Conservation (phyloP, 2,797 vertebrate genomes). For the Dromococcyx pavoninus region DNA sequence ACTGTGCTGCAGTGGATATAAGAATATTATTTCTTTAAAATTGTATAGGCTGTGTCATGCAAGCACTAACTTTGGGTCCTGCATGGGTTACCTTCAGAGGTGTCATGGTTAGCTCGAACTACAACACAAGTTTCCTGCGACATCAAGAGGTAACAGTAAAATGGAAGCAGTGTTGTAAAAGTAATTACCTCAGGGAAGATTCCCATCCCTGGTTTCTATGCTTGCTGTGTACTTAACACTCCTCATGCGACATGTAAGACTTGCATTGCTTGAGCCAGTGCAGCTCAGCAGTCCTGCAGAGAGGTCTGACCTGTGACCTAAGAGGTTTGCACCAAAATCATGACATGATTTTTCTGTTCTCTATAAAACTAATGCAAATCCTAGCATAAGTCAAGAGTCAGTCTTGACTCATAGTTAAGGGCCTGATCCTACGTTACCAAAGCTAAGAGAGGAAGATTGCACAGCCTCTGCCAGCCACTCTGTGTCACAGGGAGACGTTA, state of each 20-base stretch:
- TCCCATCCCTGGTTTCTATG: not conserved
- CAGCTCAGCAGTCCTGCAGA: not conserved
- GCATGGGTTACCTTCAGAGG: not conserved
- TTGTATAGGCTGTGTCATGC: not conserved
- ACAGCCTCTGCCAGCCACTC: accelerated
- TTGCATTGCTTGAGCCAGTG: not conserved
- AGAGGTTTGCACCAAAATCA: not conserved
- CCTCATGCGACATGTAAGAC: accelerated
- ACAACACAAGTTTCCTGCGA: not conserved
- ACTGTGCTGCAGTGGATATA: not conserved
- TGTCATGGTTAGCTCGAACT: too few relatives aligned
- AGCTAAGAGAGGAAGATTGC: not conserved
- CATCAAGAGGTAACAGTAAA: not conserved
- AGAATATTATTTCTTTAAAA: not conserved
- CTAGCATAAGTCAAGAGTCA: not conserved
- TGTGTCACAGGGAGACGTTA: not conserved
- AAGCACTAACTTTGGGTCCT: not conserved
- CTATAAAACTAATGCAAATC: not conserved
- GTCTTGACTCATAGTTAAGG: not conserved
- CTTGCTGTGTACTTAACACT: not conserved
- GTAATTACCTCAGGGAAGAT: not conserved
- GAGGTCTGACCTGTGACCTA: not conserved
- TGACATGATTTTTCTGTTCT: not conserved
- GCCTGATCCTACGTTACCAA: not conserved
- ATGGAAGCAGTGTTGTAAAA: not conserved